Conservation (phyloP, 2,888 invertebrate species). For the Ganaspis brasiliensis region DNA sequence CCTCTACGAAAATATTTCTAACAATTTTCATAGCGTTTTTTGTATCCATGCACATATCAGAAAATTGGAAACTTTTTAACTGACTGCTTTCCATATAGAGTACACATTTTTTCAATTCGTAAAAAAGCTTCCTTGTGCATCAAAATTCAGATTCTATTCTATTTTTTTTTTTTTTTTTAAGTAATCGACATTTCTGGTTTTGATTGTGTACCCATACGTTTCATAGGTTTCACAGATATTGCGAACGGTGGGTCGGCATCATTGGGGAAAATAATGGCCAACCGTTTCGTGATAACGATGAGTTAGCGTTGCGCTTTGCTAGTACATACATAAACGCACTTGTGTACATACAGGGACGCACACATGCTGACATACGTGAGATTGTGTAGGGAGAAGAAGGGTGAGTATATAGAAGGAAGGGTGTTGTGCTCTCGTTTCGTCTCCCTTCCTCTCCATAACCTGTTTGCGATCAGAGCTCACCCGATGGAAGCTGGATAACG, state of each 20-base stretch:
- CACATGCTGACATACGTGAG: constrained; percentile 33
- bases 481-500: constrained; percentile 48
- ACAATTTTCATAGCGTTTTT: too few species aligned
- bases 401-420: constrained; percentile 25
- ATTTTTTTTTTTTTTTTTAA: background rate
- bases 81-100: too few species aligned
- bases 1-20: too few species aligned
- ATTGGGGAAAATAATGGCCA: constrained; percentile 76
- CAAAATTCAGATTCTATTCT: background rate
- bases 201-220: constrained; percentile 27
- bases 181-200: constrained; percentile 10
- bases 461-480: constrained; percentile 53
- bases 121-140: background rate
- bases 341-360: constrained; percentile 45
- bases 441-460: constrained; percentile 48
- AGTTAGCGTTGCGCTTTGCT: constrained; percentile 75
- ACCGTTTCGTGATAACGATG: constrained; percentile 78
- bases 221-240: constrained; percentile 41
- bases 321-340: constrained; percentile 46
- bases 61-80: too few species aligned
- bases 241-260: constrained; percentile 62
- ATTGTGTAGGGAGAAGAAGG: background rate
- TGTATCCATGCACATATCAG: too few species aligned
- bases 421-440: constrained; percentile 37
- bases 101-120: background rate